Evolutionary conservation across 37 sponge, comb jelly and placozoan species (phyloP), one percentile per base, ranked within the genome.

Genomic region (Hormiphora californensis): DNA sequence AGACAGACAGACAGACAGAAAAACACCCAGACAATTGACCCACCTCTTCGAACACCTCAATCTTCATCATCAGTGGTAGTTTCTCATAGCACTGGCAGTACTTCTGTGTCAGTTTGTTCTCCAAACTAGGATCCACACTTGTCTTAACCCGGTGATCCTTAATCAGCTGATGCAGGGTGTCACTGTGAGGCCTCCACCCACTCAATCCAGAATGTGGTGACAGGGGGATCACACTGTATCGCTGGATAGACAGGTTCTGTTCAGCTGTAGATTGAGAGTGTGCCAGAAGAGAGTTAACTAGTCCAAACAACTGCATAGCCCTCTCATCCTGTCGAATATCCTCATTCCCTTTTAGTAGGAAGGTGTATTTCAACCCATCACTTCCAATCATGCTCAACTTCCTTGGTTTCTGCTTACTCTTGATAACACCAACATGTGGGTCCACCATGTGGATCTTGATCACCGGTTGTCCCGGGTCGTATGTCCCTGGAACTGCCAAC

Each of bases 281-380:
- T 31, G 85, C 85, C 32, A 97, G 91, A 23, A 97, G 89, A 27
- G 98, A 94, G 89, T 97, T 97, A 23, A 97, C 93, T 23, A 97
- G 91, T 9, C 93, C 98, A 91, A 97, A 97, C 63, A 97, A 89
- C 90, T 97, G 98, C 98, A 97, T 97, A 19, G 94, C 98, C 38
- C 98, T 69, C 87, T 93, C 98, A 38, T 97, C 98, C 86, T 97
- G 98, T 21, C 98, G 44, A 37, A 97, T 87, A 86, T 97, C 98
- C 68, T 97, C 98, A 46, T 97, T 95, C 0, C 98, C 98, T 63
- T 97, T 97, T 43, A 97, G 86, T 0, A 97, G 89, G 90, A 96
- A 97, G 89, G 91, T 94, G 89, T 89, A 97, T 33, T 93, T 94
- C 36, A 44, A 32, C 31, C 98, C 98, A 91, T 97, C 89, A 67